Conservation (phyloP, 1,140 invertebrate species). For the Macrosteles quadrilineatus region DNA sequence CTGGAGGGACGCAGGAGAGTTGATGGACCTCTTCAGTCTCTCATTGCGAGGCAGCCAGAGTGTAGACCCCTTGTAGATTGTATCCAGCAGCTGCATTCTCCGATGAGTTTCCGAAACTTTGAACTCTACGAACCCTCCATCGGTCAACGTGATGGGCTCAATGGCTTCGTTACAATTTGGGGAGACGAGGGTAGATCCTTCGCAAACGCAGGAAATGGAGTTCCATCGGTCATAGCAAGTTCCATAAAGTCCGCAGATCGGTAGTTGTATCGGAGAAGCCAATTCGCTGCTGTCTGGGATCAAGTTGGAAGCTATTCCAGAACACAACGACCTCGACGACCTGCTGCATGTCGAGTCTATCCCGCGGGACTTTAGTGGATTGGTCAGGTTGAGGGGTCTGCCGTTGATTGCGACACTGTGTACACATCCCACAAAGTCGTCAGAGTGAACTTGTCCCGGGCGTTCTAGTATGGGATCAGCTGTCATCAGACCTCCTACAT, state of each 20-base stretch:
- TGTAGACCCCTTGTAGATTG: slow-evolving; percentile 70
- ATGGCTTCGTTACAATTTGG: slow-evolving; percentile 77
- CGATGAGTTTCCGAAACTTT: slow-evolving; percentile 80
- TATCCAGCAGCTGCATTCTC: slow-evolving; percentile 79
- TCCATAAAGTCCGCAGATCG: slow-evolving; percentile 65
- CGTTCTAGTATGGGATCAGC: slow-evolving; percentile 83
- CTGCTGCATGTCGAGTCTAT: slow-evolving; percentile 76
- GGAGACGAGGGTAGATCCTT: slow-evolving; percentile 63
- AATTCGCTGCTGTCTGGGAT: slow-evolving; percentile 41
- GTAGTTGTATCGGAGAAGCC: slow-evolving; percentile 46
- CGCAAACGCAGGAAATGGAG: slow-evolving; percentile 67
- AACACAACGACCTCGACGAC: slow-evolving; percentile 59
- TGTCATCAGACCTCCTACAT: slow-evolving; percentile 80
- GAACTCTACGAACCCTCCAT: slow-evolving; percentile 77
- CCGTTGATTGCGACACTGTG: slow-evolving; percentile 89
- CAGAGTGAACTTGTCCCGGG: slow-evolving; percentile 84
- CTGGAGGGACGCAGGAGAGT: slow-evolving; percentile 22
- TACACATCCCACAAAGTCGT: slow-evolving; percentile 91
- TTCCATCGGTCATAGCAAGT: slow-evolving; percentile 85
- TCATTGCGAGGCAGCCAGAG: slow-evolving; percentile 57
- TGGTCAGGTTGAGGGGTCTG: slow-evolving; percentile 73
- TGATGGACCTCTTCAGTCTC: slow-evolving; percentile 32
- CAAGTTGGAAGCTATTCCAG: slow-evolving; percentile 31
- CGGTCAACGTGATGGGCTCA: slow-evolving; percentile 73
- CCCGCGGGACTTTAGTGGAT: slow-evolving; percentile 68